phyloP scores from a whole-genome alignment of 2,888 invertebrate species.

The Spisula subtruncata region DNA sequence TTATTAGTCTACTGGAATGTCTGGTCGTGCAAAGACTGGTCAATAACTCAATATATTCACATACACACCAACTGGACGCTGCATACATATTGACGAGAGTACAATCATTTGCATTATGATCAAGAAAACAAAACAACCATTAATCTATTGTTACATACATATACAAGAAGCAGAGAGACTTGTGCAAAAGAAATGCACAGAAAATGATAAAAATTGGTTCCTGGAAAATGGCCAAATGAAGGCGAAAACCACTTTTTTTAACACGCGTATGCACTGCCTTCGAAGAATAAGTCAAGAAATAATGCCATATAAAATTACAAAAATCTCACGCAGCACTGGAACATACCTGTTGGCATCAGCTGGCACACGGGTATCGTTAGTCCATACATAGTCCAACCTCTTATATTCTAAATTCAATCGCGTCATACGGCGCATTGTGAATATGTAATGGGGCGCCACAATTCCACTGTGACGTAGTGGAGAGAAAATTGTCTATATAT shows the following conservation, averaged over 20 bases:
- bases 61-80: constrained; percentile 37
- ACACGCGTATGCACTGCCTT: not conserved
- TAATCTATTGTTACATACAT: not conserved
- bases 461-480: constrained; percentile 34
- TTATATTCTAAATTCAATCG: constrained; percentile 26
- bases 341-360: constrained; percentile 50
- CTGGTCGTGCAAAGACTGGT: constrained; percentile 43
- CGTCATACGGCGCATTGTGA: constrained; percentile 32
- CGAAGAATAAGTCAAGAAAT: not conserved
- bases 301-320: not conserved
- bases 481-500: constrained; percentile 4
- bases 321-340: not conserved
- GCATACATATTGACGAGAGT: constrained; percentile 49
- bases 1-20: constrained; percentile 36
- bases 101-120: constrained; percentile 31
- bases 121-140: constrained; percentile 10
- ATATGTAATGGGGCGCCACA: constrained; percentile 39
- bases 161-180: not conserved
- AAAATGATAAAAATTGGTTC: not conserved
- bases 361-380: constrained; percentile 51
- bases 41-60: constrained; percentile 65
- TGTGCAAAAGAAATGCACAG: not conserved
- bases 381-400: constrained; percentile 55
- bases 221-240: constrained; percentile 43
- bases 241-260: constrained; percentile 38